Conservation (phyloP, 2,113 vertebrate genomes). For the Microtus richardsoni region DNA sequence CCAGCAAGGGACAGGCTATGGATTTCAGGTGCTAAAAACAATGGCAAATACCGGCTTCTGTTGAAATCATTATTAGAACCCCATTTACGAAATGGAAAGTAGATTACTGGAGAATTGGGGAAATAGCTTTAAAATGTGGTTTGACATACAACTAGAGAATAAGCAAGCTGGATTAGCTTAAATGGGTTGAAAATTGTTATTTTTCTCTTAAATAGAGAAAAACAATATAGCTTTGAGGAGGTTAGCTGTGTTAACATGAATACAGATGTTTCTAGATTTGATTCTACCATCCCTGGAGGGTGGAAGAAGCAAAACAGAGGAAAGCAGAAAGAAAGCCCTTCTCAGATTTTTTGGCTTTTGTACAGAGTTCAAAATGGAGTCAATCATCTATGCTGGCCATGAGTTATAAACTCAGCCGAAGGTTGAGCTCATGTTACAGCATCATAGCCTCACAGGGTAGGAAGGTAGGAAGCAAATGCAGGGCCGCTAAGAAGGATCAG, state of each 20-base stretch:
- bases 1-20: neutral
- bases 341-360: neutral
- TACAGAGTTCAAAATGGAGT: neutral
- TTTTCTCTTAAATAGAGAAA: neutral
- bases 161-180: neutral
- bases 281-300: neutral
- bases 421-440: neutral
- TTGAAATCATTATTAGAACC: neutral
- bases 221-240: neutral
- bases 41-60: neutral
- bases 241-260: neutral
- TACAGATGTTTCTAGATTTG: neutral
- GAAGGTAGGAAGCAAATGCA: neutral
- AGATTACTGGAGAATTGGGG: neutral
- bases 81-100: fast-evolving
- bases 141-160: neutral
- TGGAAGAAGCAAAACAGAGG: neutral
- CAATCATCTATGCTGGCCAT: fast-evolving
- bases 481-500: neutral
- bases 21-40: neutral
- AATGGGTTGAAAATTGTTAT: neutral
- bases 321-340: neutral
- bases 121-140: neutral
- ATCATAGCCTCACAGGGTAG: fast-evolving
- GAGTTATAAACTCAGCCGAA: neutral